These are phyloP conservation scores for Fulica atra DNA, from an alignment of 2,113 vertebrate genomes.

Conservation along the genomic window DNA sequence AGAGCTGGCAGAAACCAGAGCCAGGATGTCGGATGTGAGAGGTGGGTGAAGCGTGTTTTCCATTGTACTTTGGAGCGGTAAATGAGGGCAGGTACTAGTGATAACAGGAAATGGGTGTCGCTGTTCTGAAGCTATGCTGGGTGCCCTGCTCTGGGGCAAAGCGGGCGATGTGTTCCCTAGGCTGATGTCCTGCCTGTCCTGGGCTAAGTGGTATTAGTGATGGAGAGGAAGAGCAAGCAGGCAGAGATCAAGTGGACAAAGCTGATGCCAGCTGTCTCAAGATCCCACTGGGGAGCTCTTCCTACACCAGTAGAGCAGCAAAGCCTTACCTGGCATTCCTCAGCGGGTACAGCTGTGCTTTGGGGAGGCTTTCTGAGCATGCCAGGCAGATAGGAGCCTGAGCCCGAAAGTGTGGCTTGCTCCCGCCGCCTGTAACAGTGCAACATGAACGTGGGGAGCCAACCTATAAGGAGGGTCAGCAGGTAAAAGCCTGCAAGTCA, in stretches of 20 bases:
- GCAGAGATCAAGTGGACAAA: background rate
- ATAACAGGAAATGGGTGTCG: background rate
- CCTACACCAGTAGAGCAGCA: background rate
- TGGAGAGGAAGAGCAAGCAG: background rate
- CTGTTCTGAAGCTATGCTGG: background rate
- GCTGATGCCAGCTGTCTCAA: background rate
- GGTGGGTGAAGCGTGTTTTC: conserved; percentile 51
- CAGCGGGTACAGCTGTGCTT: background rate
- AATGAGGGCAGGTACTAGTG: background rate
- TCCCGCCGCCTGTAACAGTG: background rate
- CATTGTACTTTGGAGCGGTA: background rate
- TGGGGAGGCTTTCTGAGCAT: background rate
- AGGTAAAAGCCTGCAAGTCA: background rate
- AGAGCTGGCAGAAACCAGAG: conserved; percentile 65
- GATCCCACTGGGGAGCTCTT: background rate
- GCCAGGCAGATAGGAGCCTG: background rate
- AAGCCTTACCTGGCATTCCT: background rate
- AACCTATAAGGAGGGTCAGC: background rate
- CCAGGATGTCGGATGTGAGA: conserved; percentile 76
- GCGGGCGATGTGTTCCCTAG: background rate
- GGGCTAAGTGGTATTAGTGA: background rate
- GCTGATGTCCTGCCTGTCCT: background rate
- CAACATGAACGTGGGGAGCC: background rate
- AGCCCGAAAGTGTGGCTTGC: background rate
- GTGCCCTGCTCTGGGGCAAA: background rate